Evolutionary conservation across 2,113 vertebrate species (phyloP).

Genomic region (Coptodon bakossiorum): DNA sequence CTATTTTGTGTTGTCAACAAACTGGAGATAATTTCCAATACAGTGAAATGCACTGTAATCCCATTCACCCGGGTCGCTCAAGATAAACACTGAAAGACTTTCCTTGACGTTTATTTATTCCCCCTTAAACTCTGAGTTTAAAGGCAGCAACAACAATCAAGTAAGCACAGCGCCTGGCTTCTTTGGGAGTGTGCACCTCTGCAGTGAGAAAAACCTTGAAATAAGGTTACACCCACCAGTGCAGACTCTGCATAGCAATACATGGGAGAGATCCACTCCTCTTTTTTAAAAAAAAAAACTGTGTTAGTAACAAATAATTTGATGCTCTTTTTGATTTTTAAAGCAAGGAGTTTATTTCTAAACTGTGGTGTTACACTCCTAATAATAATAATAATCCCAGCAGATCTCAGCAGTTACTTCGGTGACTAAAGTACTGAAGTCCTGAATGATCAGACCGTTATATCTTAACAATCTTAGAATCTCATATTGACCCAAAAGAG

Average conservation of each 20-base stretch:
- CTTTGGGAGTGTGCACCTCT: background rate
- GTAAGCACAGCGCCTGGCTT: background rate
- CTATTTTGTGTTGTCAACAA: background rate
- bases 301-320: background rate
- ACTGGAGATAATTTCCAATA: background rate
- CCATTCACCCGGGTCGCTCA: background rate
- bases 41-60: conserved; percentile 7
- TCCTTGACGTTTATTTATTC: conserved; percentile 12
- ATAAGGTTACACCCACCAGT: background rate
- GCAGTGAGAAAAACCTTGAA: background rate
- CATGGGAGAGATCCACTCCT: background rate
- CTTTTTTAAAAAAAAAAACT: no score
- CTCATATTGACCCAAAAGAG: background rate
- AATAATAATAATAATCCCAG: background rate
- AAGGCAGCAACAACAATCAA: background rate
- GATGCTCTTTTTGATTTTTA: background rate
- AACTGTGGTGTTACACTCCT: accelerated
- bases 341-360: background rate
- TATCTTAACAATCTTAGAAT: no score
- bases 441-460: accelerated
- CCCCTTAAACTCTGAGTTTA: conserved; percentile 1
- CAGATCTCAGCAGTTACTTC: background rate
- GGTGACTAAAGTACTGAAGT: background rate
- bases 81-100: conserved; percentile 24
- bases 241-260: background rate